Base-by-base conservation (phyloP, 2,888 invertebrate species). In the Physocephala rufipes region DNA sequence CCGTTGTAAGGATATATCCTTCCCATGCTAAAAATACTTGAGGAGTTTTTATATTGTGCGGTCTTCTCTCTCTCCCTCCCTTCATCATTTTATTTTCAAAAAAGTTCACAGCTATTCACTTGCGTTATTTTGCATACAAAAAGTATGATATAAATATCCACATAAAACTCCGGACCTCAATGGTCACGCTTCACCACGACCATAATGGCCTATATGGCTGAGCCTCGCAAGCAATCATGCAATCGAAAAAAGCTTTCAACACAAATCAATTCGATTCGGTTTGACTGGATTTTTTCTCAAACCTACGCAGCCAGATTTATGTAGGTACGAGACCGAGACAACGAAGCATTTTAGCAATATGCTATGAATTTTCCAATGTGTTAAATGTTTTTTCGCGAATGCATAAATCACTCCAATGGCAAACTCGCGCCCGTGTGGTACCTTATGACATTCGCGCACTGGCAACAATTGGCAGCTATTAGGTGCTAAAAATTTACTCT, bases 301-400 rank as follows among this genome's bases (percentile, higher is more conserved):
- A 51, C 21, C 68, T 36, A 61, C 61, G 62, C 36, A 61, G 78
- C 76, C 81, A 82, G 82, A 83, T 83, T 83, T 83, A 84, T 83
- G 84, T 83, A 81, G 84, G 80, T n/a, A n/a, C 80, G 78, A 80
- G 82, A 82, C 16, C 49, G 49, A 5, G 82, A 83, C 82, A 82
- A 83, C 82, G 81, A 74, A 47, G 45, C 45, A 59, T 43, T n/a
- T 13, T 21, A 63, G 53, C n/a, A n/a, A 36, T n/a, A 28, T 2
- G n/a, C 24, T 9, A 36, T 9, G 67, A 58, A 43, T 19, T 30
- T 61, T 49, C 9, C 62, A 62, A 36, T 62, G 78, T 77, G 80
- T 79, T 80, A 82, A 82, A 82, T 80, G 80, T 82, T 80, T 80
- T 49, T 68, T 26, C 61, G 61, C 61, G 62, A 80, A 80, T 80